phyloP scores from a whole-genome alignment of 92 coral and sea anemone genomes.

The Siderastrea radians region DNA sequence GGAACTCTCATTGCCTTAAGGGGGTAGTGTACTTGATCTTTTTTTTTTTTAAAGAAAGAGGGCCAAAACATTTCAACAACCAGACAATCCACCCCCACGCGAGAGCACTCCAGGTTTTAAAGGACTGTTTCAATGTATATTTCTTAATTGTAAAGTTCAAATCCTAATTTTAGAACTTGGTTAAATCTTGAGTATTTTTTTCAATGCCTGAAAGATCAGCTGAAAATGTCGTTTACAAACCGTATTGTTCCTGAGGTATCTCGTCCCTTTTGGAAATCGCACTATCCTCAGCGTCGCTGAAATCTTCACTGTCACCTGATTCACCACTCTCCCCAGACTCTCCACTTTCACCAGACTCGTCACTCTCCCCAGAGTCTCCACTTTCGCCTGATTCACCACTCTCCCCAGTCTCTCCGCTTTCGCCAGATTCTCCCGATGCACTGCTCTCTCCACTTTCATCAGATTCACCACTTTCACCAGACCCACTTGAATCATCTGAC shows the following conservation, averaged over 20 bases:
- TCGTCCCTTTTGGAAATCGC: conserved; percentile 54
- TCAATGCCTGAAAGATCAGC: too few species aligned
- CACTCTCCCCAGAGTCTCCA: conserved; percentile 49
- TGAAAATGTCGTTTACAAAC: not conserved
- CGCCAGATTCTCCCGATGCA: conserved; percentile 34
- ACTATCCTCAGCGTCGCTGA: conserved; percentile 56
- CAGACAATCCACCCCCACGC: too few species aligned
- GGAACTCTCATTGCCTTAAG: too few species aligned
- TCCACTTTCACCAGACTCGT: conserved; percentile 49
- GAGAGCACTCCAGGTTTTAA: too few species aligned
- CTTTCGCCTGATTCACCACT: conserved; percentile 69
- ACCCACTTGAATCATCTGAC: conserved; percentile 12
- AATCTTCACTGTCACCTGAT: conserved; percentile 53
- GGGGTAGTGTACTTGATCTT: too few species aligned
- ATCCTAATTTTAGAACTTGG: not conserved
- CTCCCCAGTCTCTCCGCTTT: conserved; percentile 51
- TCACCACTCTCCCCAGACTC: conserved; percentile 61
- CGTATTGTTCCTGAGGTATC: conserved; percentile 59
- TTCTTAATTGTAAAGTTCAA: too few species aligned
- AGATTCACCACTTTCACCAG: conserved; percentile 16
- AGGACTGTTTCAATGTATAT: too few species aligned
- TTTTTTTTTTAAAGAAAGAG: too few species aligned
- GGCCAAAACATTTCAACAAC: too few species aligned
- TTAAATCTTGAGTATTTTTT: too few species aligned
- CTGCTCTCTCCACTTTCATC: conserved; percentile 45